These are phyloP conservation scores for Drosophila micromelanica DNA, from an alignment of 1,140 invertebrate species.

Conservation along the genomic window DNA sequence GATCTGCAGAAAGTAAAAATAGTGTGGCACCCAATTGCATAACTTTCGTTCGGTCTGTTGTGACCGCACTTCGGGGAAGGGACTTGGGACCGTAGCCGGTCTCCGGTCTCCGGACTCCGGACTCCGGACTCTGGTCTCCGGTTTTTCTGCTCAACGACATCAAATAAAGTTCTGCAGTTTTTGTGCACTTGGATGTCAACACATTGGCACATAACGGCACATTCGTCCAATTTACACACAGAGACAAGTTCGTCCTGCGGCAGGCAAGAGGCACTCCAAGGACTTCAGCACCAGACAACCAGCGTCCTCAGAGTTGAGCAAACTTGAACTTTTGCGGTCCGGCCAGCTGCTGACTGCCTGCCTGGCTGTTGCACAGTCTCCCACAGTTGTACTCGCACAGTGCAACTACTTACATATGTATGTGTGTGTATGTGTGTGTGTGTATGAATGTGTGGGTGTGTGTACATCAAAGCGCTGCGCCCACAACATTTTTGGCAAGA, in stretches of 20 bases:
- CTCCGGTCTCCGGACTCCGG: neutral
- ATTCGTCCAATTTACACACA: constrained; percentile 82
- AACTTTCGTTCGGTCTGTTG: constrained; percentile 39
- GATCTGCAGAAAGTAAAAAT: constrained; percentile 11
- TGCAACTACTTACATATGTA: constrained; percentile 15
- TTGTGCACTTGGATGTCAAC: constrained; percentile 78
- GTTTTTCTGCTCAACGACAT: constrained; percentile 44
- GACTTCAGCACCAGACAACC: constrained; percentile 67
- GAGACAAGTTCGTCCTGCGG: constrained; percentile 37
- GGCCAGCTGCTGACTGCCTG: constrained; percentile 52
- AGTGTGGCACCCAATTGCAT: constrained; percentile 35
- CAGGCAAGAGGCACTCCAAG: constrained; percentile 55
- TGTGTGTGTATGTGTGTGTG: constrained; percentile 3
- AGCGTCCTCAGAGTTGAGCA: constrained; percentile 48
- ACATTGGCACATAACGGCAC: constrained; percentile 78
- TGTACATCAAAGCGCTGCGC: constrained; percentile 69
- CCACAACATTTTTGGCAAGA: constrained; percentile 80
- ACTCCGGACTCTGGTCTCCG: neutral
- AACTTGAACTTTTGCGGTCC: constrained; percentile 79
- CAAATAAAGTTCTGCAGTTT: constrained; percentile 52
- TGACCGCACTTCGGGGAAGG: constrained; percentile 39
- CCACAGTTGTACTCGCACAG: constrained; percentile 29
- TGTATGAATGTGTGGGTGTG: neutral
- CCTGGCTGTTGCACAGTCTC: constrained; percentile 59
- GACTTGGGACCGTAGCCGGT: neutral